These are phyloP conservation scores for Taxidea taxus DNA, from an alignment of 2,113 vertebrate genomes.

Conservation along the genomic window DNA sequence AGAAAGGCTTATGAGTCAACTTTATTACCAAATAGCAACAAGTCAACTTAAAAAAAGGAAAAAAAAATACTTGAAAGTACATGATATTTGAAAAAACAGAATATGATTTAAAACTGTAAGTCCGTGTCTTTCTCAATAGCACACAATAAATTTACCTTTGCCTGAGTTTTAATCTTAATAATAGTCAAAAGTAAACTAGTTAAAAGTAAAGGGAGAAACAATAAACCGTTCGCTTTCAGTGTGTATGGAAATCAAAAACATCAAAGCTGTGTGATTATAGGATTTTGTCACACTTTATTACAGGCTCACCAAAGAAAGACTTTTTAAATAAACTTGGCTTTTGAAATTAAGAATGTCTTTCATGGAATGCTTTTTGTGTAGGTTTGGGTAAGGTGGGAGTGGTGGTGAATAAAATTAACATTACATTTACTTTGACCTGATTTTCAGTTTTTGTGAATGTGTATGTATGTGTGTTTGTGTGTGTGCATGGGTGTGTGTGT, in stretches of 20 bases:
- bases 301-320: background rate
- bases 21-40: background rate
- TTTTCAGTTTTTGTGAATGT: background rate
- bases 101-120: background rate
- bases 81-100: background rate
- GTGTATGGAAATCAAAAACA: background rate
- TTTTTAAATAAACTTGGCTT: background rate
- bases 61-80: background rate
- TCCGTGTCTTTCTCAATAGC: background rate
- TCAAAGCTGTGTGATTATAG: background rate
- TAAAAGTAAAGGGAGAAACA: background rate
- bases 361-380: background rate
- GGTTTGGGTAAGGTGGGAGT: rapidly evolving
- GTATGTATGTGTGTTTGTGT: background rate
- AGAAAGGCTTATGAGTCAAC: background rate
- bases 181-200: background rate
- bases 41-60: background rate
- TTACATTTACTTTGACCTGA: background rate
- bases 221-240: background rate
- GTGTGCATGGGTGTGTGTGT: background rate
- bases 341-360: background rate
- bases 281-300: background rate
- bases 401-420: background rate
- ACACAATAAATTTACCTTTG: background rate
- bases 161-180: background rate